Evolutionary conservation across 2,888 invertebrate species (phyloP).

Genomic region (Cyclophora albipunctata): DNA sequence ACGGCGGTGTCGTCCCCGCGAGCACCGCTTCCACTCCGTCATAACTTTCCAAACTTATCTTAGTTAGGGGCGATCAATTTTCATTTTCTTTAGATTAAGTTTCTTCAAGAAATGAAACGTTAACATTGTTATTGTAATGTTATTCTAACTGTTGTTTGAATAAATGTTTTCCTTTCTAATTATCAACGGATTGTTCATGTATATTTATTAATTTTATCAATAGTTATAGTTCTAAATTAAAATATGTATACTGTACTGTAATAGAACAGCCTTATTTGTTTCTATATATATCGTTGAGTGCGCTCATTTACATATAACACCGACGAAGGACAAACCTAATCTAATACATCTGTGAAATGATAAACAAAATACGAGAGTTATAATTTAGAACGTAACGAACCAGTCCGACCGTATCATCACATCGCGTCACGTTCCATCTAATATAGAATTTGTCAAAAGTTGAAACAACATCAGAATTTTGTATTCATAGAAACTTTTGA

Average conservation of each 20-base stretch:
- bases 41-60: constrained; percentile 69
- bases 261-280: constrained; percentile 30
- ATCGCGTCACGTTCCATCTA: constrained; percentile 30
- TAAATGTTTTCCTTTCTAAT: neutral
- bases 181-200: no score
- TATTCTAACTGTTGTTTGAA: constrained; percentile 17
- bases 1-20: constrained; percentile 22
- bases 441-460: constrained; percentile 43
- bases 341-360: constrained; percentile 58
- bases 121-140: constrained; percentile 26
- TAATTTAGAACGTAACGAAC: constrained; percentile 26
- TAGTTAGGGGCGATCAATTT: constrained; percentile 70
- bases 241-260: no score
- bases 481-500: constrained; percentile 12
- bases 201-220: no score
- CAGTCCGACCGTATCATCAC: constrained; percentile 31
- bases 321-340: constrained; percentile 50
- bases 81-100: constrained; percentile 64
- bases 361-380: constrained; percentile 55
- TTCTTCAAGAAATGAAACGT: constrained; percentile 42
- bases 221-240: no score
- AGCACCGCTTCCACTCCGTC: constrained; percentile 56
- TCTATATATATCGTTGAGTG: constrained; percentile 50
- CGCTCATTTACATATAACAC: constrained; percentile 55
- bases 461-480: constrained; percentile 18